phyloP scores from a whole-genome alignment of 2,113 vertebrate species.

The Chlorodrepanis virens region DNA sequence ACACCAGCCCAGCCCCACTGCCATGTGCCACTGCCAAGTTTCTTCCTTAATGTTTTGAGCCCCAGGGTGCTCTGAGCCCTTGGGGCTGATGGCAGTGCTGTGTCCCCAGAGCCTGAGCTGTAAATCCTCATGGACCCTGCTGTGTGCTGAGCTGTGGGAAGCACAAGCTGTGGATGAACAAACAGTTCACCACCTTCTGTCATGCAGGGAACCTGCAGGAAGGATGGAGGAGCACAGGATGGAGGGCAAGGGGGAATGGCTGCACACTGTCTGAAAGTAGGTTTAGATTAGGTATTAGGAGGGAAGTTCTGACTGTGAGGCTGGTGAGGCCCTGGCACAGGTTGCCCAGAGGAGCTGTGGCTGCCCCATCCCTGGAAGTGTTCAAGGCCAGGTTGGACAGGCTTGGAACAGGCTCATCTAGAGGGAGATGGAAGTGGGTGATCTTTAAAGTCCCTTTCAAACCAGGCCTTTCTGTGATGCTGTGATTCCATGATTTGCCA shows the following conservation, averaged over 20 bases:
- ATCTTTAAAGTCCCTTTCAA: neutral
- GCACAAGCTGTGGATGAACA: neutral
- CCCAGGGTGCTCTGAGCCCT: neutral
- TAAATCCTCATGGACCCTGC: fast-evolving
- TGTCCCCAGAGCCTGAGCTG: neutral
- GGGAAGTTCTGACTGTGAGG: neutral
- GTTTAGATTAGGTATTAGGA: neutral
- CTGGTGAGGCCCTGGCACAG: neutral
- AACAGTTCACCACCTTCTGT: neutral
- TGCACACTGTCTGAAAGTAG: neutral
- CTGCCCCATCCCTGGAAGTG: neutral
- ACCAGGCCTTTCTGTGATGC: neutral
- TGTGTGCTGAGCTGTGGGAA: neutral
- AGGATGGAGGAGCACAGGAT: neutral
- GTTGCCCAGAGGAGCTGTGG: neutral
- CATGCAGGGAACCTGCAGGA: neutral
- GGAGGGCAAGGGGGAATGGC: neutral
- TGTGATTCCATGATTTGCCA: neutral
- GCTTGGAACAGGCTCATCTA: neutral
- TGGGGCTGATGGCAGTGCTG: neutral
- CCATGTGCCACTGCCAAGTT: too few species aligned
- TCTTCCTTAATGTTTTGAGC: neutral
- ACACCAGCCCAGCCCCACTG: too few species aligned
- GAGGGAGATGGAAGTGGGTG: fast-evolving
- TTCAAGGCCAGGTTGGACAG: neutral